These are phyloP conservation scores for Spisula solida DNA, from an alignment of 2,888 invertebrate genomes.

Conservation along the genomic window DNA sequence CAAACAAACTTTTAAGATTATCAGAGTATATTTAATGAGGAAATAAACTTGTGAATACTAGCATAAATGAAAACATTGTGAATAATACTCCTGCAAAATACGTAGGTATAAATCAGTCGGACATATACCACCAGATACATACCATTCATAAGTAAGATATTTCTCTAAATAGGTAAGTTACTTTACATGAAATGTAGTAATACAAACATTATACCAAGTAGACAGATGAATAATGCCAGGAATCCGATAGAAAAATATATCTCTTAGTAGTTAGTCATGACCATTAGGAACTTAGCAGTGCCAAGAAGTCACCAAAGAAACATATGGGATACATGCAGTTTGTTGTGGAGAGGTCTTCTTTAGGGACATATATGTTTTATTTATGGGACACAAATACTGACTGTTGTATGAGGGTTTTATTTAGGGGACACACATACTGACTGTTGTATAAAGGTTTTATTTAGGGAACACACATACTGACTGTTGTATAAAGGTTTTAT, in stretches of 20 bases:
- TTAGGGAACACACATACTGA: too few relatives aligned
- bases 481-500: too few relatives aligned
- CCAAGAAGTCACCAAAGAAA: neutral
- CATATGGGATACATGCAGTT: neutral
- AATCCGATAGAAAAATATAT: neutral
- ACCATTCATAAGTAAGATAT: neutral
- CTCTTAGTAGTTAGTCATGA: neutral
- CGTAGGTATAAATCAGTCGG: neutral
- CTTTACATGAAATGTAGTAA: neutral
- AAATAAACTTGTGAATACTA: too few relatives aligned
- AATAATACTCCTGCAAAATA: neutral
- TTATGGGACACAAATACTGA: too few relatives aligned
- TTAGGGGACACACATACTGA: too few relatives aligned
- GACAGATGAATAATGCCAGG: neutral
- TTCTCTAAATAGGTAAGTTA: neutral
- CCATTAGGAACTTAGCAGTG: neutral
- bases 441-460: too few relatives aligned
- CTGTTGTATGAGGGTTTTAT: too few relatives aligned
- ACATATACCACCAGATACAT: neutral
- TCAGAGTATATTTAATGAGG: too few relatives aligned
- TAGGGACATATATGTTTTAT: too few relatives aligned
- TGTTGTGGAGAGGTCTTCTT: neutral
- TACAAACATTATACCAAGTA: neutral
- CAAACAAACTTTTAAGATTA: too few relatives aligned
- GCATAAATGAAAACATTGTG: too few relatives aligned